Base-by-base conservation (phyloP, 2,888 invertebrate genomes). In the Oxyteleia sp. region DNA sequence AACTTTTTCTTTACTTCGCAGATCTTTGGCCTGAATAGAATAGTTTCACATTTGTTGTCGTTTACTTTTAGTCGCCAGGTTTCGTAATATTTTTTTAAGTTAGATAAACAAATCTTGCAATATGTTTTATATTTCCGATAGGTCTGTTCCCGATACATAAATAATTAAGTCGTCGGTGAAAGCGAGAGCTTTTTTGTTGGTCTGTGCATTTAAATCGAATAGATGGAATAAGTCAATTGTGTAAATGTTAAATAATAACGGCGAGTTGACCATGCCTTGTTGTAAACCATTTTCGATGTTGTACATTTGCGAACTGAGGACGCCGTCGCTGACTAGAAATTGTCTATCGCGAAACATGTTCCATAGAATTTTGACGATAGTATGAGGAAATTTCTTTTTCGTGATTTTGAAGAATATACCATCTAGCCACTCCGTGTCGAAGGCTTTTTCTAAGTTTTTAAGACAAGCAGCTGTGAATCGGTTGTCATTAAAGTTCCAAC, bases 121-220 rank as follows among this genome's bases (percentile, higher is more conserved):
- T n/a, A 1, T 15, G 0, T 51, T 1, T 23, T 23, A 0, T 10
- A 66, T 26, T 66, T 11, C 7, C 1, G 2, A 5, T 18, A n/a
- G 8, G 1, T 38, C 18, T 2, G 10, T 18, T 3, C 20, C 38
- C 0, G 11, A 1, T 13, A 51, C 57, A 10, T 66, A 66, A 3
- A 66, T 26, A 0, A 66, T 66, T 4, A 66, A 13, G 11, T 66
- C 51, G 16, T 66, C 66, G 0, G 66, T 26, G 16, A 38, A 66
- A 1, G 57, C 57, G 3, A 57, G 0, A 1, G 38, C 35, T 51
- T 29, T 51, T n/a, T 1, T 29, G 13, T 51, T 26, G 1, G 4
- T 2, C 0, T n/a, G 4, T 7, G 0, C 5, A 7, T 51, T 51
- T 8, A 51, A 15, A 2, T 15, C 51, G 29, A 51, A 51, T 1